Base-by-base conservation (phyloP, 2,888 invertebrate genomes). In the Cistogaster globosa region DNA sequence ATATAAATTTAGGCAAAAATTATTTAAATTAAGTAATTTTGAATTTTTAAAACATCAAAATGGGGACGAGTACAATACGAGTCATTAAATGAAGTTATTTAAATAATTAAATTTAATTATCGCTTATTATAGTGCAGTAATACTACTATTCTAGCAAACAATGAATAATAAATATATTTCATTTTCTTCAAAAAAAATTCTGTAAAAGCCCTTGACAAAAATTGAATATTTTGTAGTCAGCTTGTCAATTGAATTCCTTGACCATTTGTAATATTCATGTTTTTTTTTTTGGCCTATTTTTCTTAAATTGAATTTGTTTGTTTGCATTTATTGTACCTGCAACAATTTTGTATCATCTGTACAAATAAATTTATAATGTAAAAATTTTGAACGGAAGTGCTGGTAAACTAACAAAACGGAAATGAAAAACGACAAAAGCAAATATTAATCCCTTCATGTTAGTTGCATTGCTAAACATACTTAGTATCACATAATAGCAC, bases 361-460 rank as follows among this genome's bases (percentile, higher is more conserved):
- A 75, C 32, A 20, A 36, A 8, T 11, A 65, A 55, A 11, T 71
- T 2, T 65, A 36, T 74, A 80, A 67, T 51, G 22, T 81, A 67
- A 62, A 20, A 67, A 77, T 72, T 38, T 67, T 42, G 67, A 80
- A 80, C 84, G 84, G 84, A 84, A 81, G 68, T 81, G 18, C 60
- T 80, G 76, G 22, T 63, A 72, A 77, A 42, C 72, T 84, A 16
- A 14, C 16, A 62, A 55, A 84, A 72, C 80, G 84, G 84, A 84
- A 81, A 84, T 84, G 68, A 81, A 77, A 81, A 55, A 36, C 68
- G 38, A 51, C 38, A 22, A n/a, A 68, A 18, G 38, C 14, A 45
- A 42, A 38, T 5, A 74, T 0, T 16, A 75, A 55, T 36, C 18
- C n/a, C 14, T 57, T 55, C 45, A 48, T 58, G 48, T 4, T 14